Percentiles rank a stretch among this genome's conserved stretches.
Conservation (phyloP, 2,797 vertebrate genomes). For the Eleutherodactylus coqui region DNA sequence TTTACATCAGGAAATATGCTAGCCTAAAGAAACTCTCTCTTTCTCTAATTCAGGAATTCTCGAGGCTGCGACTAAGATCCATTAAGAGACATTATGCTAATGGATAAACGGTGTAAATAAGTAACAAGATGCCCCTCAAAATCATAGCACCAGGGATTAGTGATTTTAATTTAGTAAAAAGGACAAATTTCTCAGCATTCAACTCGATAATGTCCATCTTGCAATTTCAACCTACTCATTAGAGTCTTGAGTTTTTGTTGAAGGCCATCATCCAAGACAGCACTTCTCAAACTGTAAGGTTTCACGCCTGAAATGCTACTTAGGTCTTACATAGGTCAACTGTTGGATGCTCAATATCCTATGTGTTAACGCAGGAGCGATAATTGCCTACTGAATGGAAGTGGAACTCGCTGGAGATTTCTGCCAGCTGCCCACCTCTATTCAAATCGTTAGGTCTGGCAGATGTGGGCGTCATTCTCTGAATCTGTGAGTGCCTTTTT, state of each 20-base stretch:
- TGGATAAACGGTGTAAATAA: background rate
- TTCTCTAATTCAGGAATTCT: background rate
- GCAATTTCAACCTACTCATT: background rate
- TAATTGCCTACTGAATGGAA: no score
- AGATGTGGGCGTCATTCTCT: no score
- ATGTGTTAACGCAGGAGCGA: no score
- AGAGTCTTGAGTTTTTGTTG: background rate
- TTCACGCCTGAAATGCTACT: no score
- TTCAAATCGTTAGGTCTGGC: no score
- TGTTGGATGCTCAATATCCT: no score
- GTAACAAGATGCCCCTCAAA: background rate
- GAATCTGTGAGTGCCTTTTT: no score
- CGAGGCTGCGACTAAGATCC: background rate
- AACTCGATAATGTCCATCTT: background rate
- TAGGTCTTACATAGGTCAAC: no score
- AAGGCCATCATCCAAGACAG: background rate
- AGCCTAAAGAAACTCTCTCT: background rate
- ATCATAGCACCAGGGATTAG: background rate
- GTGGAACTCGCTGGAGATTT: no score
- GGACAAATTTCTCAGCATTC: background rate
- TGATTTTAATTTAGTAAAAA: background rate
- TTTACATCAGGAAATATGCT: background rate
- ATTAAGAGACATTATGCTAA: background rate
- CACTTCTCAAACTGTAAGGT: no score
- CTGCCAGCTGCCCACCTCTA: no score